Evolutionary conservation across 2,797 vertebrate genomes (phyloP).

Genomic region (Xenopus petersii): DNA sequence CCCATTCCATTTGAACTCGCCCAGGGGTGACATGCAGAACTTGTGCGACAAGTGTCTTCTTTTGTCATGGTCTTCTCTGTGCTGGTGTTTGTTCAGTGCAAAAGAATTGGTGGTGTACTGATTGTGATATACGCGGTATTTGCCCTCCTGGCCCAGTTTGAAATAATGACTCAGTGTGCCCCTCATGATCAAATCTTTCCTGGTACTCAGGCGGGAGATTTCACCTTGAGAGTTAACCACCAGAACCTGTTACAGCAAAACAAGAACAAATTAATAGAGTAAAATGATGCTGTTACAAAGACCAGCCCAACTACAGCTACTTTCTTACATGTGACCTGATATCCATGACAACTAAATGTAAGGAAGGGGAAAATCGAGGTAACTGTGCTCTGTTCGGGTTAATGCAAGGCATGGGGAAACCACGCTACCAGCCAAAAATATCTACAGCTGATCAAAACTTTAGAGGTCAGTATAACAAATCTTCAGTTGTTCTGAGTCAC

Average conservation of each 20-base stretch:
- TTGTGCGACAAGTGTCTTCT: conserved; percentile 95
- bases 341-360: too few species aligned
- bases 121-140: conserved; percentile 94
- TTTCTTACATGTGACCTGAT: too few species aligned
- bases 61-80: conserved; percentile 97
- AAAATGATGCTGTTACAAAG: background rate
- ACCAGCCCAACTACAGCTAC: too few species aligned
- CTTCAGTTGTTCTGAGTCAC: too few species aligned
- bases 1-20: conserved; percentile 97
- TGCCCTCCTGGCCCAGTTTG: conserved; percentile 94
- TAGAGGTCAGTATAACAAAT: too few species aligned
- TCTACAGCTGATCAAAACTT: too few species aligned
- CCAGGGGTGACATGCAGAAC: conserved; percentile 89
- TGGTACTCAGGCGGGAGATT: conserved; percentile 81
- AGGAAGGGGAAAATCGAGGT: too few species aligned
- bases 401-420: too few species aligned
- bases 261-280: conserved; percentile 17
- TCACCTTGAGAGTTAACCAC: conserved; percentile 90
- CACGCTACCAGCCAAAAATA: too few species aligned
- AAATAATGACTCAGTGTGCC: conserved; percentile 84
- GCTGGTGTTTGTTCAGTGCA: conserved; percentile 96
- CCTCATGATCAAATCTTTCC: conserved; percentile 88
- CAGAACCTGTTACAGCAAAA: conserved; percentile 71
- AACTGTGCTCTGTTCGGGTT: too few species aligned
- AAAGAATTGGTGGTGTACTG: conserved; percentile 94